phyloP scores from a whole-genome alignment of 2,113 vertebrate species.

The Thalassoma bifasciatum region DNA sequence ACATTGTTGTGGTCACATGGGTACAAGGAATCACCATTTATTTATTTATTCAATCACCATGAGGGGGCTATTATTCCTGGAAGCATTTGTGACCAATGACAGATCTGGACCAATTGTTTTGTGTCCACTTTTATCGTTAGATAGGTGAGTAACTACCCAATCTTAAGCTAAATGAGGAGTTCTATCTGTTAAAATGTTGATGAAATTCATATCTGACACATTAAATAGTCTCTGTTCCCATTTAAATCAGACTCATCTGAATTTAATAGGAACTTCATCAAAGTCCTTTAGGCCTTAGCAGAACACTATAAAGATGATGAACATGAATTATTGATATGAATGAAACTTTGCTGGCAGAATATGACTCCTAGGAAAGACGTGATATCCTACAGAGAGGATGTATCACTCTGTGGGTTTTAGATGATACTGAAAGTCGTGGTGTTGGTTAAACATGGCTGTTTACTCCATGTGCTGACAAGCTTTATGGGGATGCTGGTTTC shows the following conservation, averaged over 20 bases:
- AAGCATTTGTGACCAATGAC: too few relatives aligned
- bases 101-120: too few relatives aligned
- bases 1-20: too few relatives aligned
- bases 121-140: too few relatives aligned
- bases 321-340: background rate
- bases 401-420: background rate
- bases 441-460: too few relatives aligned
- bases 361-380: background rate
- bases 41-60: too few relatives aligned
- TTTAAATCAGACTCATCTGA: background rate
- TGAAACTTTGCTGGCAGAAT: background rate
- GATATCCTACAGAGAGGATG: background rate
- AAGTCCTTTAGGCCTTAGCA: background rate
- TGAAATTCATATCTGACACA: background rate
- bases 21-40: too few relatives aligned
- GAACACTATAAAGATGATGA: background rate
- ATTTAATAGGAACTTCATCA: background rate
- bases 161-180: background rate
- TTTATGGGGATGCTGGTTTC: too few relatives aligned
- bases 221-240: background rate
- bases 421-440: too few relatives aligned
- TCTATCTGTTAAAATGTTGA: background rate
- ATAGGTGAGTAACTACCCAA: too few relatives aligned
- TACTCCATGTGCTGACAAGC: too few relatives aligned
- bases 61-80: too few relatives aligned